Evolutionary conservation across 2,888 invertebrate species (phyloP), one percentile per base, ranked within the genome.

Genomic region (Nymphalis polychloros): DNA sequence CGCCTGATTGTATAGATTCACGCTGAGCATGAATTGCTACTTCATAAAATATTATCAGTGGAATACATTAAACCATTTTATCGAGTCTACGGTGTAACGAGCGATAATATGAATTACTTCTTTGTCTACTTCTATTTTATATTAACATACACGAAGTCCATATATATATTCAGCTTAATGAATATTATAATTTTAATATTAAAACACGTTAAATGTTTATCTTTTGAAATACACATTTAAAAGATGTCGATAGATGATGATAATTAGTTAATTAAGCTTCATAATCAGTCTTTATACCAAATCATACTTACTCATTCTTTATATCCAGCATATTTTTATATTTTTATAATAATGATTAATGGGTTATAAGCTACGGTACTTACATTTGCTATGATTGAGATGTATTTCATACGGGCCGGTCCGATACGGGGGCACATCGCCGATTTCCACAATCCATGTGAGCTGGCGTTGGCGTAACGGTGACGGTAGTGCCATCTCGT

Each of bases 361-460:
- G 5, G 27, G 27, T 31, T 31, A 31, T 6, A 31, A 6, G 1
- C 46, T 1, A 17, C 8, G 20, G 17, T 70, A 88, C 90, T 89
- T 84, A 94, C 94, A 91, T 87, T 93, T 94, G 67, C 88, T 93
- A 66, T 86, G 81, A 71, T 85, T 87, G 50, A 94, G 87, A 79
- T 94, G 93, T 52, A 87, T 84, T 78, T 94, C 94, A 65, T 94
- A 91, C 0, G 92, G 90, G 31, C 86, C 89, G 57, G 80, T 78
- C 7, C 81, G 81, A 70, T 85, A 81, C 10, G 85, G 82, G 31
- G 93, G 90, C 53, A 88, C 83, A 59, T 89, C 93, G 27, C 92
- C 90, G 61, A 93, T 80, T 72, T 93, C 86, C 67, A 94, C 92
- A 55, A 93, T 84, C 94, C 94, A 94, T 72, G 90, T 93, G 74